phyloP scores from a whole-genome alignment of 2,797 vertebrate species.

The Platalea minor region DNA sequence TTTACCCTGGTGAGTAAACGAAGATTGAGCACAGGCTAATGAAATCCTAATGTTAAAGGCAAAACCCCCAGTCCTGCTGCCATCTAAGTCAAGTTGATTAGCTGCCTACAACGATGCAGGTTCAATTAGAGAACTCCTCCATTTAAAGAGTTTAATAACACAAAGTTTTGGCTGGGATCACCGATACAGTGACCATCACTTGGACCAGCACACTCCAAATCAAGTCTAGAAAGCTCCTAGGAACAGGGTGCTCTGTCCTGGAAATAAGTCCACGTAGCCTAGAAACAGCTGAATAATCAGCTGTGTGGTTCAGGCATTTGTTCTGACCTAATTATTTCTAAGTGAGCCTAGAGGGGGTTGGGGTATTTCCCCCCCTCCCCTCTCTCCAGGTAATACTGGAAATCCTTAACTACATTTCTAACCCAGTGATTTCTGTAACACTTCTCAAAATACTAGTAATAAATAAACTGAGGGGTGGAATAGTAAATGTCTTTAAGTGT shows the following conservation, averaged over 20 bases:
- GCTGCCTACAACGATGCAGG: rapidly evolving
- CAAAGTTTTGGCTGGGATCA: not conserved
- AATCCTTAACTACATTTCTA: not conserved
- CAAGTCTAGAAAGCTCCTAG: too few relatives aligned
- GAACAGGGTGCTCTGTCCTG: not conserved
- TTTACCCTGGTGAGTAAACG: not conserved
- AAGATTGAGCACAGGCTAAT: rapidly evolving
- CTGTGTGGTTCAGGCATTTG: not conserved
- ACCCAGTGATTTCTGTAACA: not conserved
- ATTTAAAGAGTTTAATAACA: not conserved
- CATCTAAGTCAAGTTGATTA: rapidly evolving
- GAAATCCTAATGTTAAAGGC: not conserved
- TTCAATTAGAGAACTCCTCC: not conserved
- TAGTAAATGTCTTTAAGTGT: not conserved
- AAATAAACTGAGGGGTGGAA: not conserved
- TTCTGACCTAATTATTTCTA: slow-evolving; percentile 40
- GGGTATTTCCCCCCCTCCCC: not conserved
- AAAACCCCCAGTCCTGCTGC: not conserved
- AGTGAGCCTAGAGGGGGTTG: not conserved
- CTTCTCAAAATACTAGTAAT: not conserved
- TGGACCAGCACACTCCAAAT: rapidly evolving
- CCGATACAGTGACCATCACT: too few relatives aligned
- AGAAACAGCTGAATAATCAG: not conserved
- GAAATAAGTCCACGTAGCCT: not conserved
- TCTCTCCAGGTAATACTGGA: not conserved